Conservation (phyloP, 2,113 vertebrate genomes). For the Gracilinanus agilis region DNA sequence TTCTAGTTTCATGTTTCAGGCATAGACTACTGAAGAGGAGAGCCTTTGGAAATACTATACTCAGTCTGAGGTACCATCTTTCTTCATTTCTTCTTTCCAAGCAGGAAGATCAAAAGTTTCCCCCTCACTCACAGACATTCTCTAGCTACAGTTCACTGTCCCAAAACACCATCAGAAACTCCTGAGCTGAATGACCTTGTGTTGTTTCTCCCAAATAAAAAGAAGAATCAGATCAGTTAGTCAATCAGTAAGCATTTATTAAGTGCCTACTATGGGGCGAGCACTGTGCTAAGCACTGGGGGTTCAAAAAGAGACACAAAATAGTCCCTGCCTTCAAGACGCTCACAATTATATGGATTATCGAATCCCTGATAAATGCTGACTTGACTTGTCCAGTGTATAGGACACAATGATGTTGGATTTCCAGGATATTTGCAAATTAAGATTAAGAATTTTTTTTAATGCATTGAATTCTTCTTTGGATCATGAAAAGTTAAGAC, state of each 20-base stretch:
- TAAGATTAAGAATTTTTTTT: slow-evolving; percentile 89
- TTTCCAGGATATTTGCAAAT: slow-evolving; percentile 86
- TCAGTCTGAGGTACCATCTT: not conserved
- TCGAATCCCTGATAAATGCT: slow-evolving; percentile 78
- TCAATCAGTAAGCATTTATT: not conserved
- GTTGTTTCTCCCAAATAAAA: not conserved
- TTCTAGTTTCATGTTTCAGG: not conserved
- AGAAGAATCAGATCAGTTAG: slow-evolving; percentile 11
- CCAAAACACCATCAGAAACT: not conserved
- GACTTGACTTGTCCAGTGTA: slow-evolving; percentile 77
- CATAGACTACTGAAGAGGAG: not conserved
- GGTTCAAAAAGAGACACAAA: not conserved
- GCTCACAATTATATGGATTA: not conserved
- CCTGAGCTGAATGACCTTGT: not conserved
- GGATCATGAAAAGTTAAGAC: slow-evolving; percentile 80
- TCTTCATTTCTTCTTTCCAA: not conserved
- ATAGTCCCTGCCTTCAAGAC: not conserved
- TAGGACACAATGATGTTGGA: slow-evolving; percentile 81
- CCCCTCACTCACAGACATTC: not conserved
- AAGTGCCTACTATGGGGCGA: not conserved
- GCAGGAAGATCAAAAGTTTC: not conserved
- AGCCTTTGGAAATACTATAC: not conserved
- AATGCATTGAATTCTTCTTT: slow-evolving; percentile 80
- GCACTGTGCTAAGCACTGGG: no score
- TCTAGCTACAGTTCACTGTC: not conserved